Conservation (phyloP, 2,797 vertebrate species). For the Neosilurus hyrtlii region DNA sequence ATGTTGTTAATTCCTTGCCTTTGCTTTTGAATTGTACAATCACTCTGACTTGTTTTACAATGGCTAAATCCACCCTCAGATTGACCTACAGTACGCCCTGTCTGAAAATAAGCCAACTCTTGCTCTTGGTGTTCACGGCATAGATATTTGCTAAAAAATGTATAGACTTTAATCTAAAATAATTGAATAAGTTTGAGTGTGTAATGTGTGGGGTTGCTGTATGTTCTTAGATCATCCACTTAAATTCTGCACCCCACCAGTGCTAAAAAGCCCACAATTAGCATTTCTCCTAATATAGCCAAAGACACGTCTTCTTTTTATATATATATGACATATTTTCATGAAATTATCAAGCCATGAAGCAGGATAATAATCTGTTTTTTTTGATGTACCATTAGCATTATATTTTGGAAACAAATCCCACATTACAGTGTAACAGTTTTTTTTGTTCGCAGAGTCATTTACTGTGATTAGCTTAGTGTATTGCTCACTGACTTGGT, state of each 20-base stretch:
- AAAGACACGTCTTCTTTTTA: not conserved
- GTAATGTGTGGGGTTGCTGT: no score
- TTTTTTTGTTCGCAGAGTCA: constrained; percentile 38
- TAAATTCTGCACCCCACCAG: not conserved
- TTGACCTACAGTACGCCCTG: no score
- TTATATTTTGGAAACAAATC: constrained; percentile 35
- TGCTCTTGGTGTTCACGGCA: no score
- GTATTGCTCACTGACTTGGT: constrained; percentile 46
- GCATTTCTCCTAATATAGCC: not conserved
- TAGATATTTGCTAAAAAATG: not conserved
- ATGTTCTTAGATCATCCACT: not conserved
- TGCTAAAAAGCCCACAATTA: not conserved
- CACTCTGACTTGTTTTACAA: no score
- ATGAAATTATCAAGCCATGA: constrained; percentile 4
- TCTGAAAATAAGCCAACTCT: no score
- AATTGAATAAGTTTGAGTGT: no score
- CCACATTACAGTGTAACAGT: constrained; percentile 9
- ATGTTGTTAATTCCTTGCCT: no score
- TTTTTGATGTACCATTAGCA: constrained; percentile 6
- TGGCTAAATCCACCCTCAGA: no score
- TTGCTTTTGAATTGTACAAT: no score
- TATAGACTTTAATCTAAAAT: not conserved
- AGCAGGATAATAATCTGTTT: constrained; percentile 7
- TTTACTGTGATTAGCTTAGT: constrained; percentile 54
- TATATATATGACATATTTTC: constrained; percentile 1